Evolutionary conservation across 2,888 invertebrate genomes (phyloP).

Genomic region (Acanthococcus lagerstroemiae): DNA sequence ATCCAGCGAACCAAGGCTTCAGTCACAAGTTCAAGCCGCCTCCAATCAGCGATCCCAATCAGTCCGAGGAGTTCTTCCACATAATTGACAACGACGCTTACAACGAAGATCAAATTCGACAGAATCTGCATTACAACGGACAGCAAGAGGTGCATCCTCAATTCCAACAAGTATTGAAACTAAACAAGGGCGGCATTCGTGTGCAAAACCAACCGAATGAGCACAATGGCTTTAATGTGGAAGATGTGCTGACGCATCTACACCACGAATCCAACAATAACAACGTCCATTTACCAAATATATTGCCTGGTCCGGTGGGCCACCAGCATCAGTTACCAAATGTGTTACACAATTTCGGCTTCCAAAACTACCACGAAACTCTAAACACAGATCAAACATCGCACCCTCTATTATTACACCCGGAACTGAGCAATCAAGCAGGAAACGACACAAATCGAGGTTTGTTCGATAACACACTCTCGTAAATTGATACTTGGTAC

Average conservation of each 20-base stretch:
- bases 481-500: no score
- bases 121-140: not conserved
- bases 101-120: constrained; percentile 19
- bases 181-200: constrained; percentile 9
- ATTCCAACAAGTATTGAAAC: constrained; percentile 8
- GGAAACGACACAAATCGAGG: constrained; percentile 19
- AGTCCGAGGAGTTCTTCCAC: constrained; percentile 18
- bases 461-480: no score
- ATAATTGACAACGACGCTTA: constrained; percentile 19
- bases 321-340: not conserved
- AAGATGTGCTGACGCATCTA: constrained; percentile 22
- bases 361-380: constrained; percentile 25
- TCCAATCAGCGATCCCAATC: constrained; percentile 13
- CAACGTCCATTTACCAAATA: constrained; percentile 18
- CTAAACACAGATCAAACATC: constrained; percentile 21
- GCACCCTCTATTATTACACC: constrained; percentile 18
- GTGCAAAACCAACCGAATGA: not conserved
- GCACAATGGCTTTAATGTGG: constrained; percentile 1
- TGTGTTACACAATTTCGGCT: not conserved
- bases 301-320: constrained; percentile 7
- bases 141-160: constrained; percentile 9
- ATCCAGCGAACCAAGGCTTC: not conserved
- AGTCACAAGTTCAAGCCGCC: constrained; percentile 5
- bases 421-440: constrained; percentile 12
- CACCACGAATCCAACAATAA: constrained; percentile 11